Conservation (phyloP, 2,888 invertebrate genomes). For the Microctonus hyperodae region DNA sequence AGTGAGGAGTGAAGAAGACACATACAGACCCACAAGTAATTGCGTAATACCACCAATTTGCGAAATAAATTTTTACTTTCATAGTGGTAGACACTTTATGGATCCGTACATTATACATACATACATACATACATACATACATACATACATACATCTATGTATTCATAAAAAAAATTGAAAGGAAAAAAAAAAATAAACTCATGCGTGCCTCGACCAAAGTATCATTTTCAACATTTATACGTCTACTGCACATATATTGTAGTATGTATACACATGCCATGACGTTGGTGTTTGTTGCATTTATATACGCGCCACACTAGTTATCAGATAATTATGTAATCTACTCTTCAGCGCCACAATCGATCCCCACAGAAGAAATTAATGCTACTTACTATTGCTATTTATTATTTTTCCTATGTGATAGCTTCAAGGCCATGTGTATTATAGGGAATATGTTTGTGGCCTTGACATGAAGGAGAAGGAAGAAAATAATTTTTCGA, state of each 20-base stretch:
- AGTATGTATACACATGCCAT: slow-evolving; percentile 3
- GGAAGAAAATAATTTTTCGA: not conserved
- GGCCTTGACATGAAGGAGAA: not conserved
- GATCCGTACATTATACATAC: no score
- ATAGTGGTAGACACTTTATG: slow-evolving; percentile 20
- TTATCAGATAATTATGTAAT: slow-evolving; percentile 58
- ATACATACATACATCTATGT: not conserved
- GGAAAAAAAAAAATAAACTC: slow-evolving; percentile 9
- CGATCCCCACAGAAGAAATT: slow-evolving; percentile 44
- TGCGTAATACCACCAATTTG: slow-evolving; percentile 54
- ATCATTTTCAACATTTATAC: slow-evolving; percentile 24
- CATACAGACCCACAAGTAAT: slow-evolving; percentile 45
- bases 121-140: slow-evolving; percentile 1
- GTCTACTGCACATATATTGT: no score
- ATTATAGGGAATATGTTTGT: not conserved
- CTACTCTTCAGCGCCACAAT: slow-evolving; percentile 50
- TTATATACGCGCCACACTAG: slow-evolving; percentile 48
- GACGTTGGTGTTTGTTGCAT: slow-evolving; percentile 39
- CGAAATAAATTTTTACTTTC: slow-evolving; percentile 38
- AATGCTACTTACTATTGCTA: not conserved
- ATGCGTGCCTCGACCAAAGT: slow-evolving; percentile 3
- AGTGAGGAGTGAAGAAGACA: slow-evolving; percentile 41
- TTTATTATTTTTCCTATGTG: not conserved
- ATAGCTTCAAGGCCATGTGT: slow-evolving; percentile 16
- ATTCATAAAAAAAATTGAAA: slow-evolving; percentile 12